Percentiles rank a stretch among this genome's conserved stretches.
phyloP scores from a whole-genome alignment of 1,140 invertebrate species.

The Planococcus citri region DNA sequence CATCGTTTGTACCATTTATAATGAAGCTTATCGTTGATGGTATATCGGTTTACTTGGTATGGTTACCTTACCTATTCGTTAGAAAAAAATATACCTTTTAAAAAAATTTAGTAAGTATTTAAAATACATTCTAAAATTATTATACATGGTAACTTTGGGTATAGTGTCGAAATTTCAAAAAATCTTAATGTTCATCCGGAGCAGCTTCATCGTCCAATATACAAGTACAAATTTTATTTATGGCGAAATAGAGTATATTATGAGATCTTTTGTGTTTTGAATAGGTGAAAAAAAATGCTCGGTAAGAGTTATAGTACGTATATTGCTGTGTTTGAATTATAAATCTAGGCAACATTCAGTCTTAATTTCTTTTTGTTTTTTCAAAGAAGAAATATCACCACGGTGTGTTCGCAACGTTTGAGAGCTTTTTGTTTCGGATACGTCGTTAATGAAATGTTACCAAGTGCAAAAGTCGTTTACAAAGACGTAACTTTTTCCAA shows the following conservation, averaged over 20 bases:
- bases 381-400: background rate
- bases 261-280: background rate
- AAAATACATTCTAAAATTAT: too few relatives aligned
- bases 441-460: constrained; percentile 2
- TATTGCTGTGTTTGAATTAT: background rate
- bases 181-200: too few relatives aligned
- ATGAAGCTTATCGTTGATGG: too few relatives aligned
- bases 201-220: too few relatives aligned
- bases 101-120: too few relatives aligned
- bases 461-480: background rate
- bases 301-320: background rate
- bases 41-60: too few relatives aligned
- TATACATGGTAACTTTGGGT: too few relatives aligned
- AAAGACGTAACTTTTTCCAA: background rate
- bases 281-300: background rate
- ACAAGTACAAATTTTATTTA: too few relatives aligned
- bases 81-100: too few relatives aligned
- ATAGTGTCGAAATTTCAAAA: too few relatives aligned
- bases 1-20: too few relatives aligned
- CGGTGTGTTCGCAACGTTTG: background rate
- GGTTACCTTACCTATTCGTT: too few relatives aligned
- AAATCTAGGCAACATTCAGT: background rate
- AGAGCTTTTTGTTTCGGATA: background rate
- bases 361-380: background rate
- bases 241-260: background rate